Percentiles rank a stretch among this genome's conserved stretches.
These are phyloP conservation scores for Drosophila subpulchrella DNA, from an alignment of 1,140 invertebrate genomes.

Conservation along the genomic window DNA sequence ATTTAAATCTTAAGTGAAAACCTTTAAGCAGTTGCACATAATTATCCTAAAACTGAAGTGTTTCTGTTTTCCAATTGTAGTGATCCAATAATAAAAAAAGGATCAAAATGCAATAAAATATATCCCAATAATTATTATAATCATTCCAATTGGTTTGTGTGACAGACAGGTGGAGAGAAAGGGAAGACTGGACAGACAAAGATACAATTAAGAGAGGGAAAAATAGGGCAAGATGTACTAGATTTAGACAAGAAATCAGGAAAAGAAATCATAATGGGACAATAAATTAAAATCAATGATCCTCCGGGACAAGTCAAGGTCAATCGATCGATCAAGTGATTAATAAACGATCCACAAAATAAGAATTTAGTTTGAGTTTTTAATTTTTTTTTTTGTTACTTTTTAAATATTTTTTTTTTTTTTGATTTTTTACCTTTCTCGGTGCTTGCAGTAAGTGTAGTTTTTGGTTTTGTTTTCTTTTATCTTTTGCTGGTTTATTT, in stretches of 20 bases:
- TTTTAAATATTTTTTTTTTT: slow-evolving; percentile 39
- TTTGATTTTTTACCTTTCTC: slow-evolving; percentile 76
- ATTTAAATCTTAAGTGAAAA: not conserved
- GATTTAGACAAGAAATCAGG: slow-evolving; percentile 9
- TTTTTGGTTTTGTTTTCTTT: slow-evolving; percentile 67
- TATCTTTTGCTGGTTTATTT: slow-evolving; percentile 21
- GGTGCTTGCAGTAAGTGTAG: slow-evolving; percentile 84
- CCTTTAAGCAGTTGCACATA: not conserved
- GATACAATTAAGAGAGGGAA: not conserved
- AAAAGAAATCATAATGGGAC: slow-evolving; percentile 24
- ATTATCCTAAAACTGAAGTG: not conserved
- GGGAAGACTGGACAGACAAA: slow-evolving; percentile 5
- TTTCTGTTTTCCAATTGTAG: not conserved
- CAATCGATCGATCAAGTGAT: slow-evolving; percentile 32
- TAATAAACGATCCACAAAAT: slow-evolving; percentile 44
- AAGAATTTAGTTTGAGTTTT: slow-evolving; percentile 30
- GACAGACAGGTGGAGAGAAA: slow-evolving; percentile 13
- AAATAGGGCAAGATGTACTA: slow-evolving; percentile 4
- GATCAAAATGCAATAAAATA: slow-evolving; percentile 2
- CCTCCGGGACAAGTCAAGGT: slow-evolving; percentile 1
- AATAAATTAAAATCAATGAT: slow-evolving; percentile 9
- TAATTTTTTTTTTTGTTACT: slow-evolving; percentile 33
- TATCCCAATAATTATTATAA: not conserved
- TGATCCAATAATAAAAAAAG: not conserved
- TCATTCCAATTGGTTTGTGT: slow-evolving; percentile 8